phyloP scores from a whole-genome alignment of 1,140 invertebrate species.

The Plutomurus gul region DNA sequence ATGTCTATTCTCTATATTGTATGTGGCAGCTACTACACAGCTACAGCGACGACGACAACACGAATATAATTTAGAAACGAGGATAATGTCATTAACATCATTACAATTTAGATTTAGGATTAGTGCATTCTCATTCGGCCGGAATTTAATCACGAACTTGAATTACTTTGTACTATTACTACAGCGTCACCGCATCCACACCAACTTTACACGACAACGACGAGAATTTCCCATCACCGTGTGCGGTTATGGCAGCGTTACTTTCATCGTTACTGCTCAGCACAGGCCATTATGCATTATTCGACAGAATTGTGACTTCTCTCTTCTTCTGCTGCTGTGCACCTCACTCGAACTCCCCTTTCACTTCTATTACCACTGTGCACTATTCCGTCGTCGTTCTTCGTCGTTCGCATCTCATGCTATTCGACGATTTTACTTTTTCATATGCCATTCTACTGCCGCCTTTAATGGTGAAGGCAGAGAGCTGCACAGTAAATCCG shows the following conservation, averaged over 20 bases:
- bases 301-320: background rate
- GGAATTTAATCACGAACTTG: conserved; percentile 23
- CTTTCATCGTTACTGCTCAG: no score
- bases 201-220: no score
- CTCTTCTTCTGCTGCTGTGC: no score
- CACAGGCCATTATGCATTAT: no score
- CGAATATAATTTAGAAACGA: background rate
- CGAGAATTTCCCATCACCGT: no score
- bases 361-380: background rate
- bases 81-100: conserved; percentile 27
- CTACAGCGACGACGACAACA: background rate
- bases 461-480: background rate
- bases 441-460: no score
- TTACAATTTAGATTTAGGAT: conserved; percentile 5
- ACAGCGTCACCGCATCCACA: background rate
- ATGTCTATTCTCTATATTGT: no score
- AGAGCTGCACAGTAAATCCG: background rate
- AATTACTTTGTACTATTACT: background rate
- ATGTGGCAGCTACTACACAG: no score
- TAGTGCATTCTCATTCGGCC: conserved; percentile 7
- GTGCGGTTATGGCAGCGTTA: no score
- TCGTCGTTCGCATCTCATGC: no score
- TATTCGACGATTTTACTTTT: no score
- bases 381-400: no score
- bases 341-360: background rate